Conservation (phyloP, 2,113 vertebrate genomes). For the Ctenodactylus gundi region DNA sequence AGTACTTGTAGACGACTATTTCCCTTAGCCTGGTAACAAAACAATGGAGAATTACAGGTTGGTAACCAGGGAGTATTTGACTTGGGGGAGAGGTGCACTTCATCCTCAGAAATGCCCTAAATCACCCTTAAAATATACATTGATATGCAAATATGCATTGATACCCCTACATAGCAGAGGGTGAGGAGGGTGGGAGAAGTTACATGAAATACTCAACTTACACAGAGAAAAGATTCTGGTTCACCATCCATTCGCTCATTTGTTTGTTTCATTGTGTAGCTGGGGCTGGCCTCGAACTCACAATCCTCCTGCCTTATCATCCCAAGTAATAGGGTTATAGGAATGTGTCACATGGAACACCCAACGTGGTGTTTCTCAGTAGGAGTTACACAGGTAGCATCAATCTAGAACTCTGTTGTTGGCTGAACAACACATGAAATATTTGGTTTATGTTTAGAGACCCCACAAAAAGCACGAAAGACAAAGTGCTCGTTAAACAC, state of each 20-base stretch:
- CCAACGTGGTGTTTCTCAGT: neutral
- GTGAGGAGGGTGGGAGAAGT: no score
- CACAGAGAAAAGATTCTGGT: neutral
- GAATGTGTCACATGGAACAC: neutral
- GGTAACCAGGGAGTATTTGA: neutral
- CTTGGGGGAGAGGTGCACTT: neutral
- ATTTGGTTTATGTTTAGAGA: neutral
- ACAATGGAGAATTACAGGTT: neutral
- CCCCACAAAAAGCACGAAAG: neutral
- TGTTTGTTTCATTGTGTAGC: neutral
- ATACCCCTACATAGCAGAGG: neutral
- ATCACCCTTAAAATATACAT: neutral
- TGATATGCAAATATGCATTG: no score
- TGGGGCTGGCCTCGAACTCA: neutral
- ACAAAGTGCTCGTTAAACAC: neutral
- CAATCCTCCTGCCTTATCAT: neutral
- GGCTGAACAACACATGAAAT: neutral
- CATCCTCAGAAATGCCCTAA: neutral
- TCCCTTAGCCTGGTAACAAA: neutral
- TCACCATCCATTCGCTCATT: neutral
- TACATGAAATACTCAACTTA: no score
- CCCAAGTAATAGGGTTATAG: neutral
- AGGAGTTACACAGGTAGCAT: neutral
- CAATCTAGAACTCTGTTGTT: neutral
- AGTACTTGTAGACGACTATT: neutral